Evolutionary conservation across 2,888 invertebrate species (phyloP).

Genomic region (Sesia bembeciformis): DNA sequence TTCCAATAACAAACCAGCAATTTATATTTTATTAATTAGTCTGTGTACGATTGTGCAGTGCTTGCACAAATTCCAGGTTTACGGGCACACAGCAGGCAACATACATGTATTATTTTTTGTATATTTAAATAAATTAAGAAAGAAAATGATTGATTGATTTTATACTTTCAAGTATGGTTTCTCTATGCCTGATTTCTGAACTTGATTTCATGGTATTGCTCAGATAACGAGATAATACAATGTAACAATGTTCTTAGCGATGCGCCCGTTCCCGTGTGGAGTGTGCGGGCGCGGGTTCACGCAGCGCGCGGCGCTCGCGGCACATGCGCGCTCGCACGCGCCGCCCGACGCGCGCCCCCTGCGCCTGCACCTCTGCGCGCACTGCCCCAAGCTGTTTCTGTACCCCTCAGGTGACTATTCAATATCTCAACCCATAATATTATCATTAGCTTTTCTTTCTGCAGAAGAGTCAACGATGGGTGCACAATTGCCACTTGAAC

Average conservation of each 20-base stretch:
- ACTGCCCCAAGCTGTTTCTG: neutral
- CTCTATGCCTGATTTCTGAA: too few relatives aligned
- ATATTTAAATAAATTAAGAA: too few relatives aligned
- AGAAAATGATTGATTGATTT: too few relatives aligned
- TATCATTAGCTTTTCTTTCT: neutral
- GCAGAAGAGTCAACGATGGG: neutral
- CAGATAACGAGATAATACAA: too few relatives aligned
- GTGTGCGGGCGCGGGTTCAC: slow-evolving; percentile 70
- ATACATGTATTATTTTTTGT: too few relatives aligned
- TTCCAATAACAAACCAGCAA: too few relatives aligned
- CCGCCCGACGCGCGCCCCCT: slow-evolving; percentile 61
- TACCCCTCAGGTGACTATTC: neutral
- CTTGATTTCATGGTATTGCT: too few relatives aligned
- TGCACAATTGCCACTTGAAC: neutral
- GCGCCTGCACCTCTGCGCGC: slow-evolving; percentile 76
- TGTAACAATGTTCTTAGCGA: slow-evolving; percentile 11
- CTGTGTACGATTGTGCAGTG: too few relatives aligned
- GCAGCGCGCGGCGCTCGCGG: slow-evolving; percentile 84
- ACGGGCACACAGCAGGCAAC: too few relatives aligned
- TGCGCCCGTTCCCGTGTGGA: slow-evolving; percentile 34
- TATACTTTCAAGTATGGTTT: too few relatives aligned
- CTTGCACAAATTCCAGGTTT: too few relatives aligned
- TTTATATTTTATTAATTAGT: too few relatives aligned
- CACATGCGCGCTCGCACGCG: slow-evolving; percentile 76
- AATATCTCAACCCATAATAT: neutral